These are phyloP conservation scores for Sinocyclocheilus grahami DNA, from an alignment of 2,113 vertebrate genomes.

Conservation along the genomic window DNA sequence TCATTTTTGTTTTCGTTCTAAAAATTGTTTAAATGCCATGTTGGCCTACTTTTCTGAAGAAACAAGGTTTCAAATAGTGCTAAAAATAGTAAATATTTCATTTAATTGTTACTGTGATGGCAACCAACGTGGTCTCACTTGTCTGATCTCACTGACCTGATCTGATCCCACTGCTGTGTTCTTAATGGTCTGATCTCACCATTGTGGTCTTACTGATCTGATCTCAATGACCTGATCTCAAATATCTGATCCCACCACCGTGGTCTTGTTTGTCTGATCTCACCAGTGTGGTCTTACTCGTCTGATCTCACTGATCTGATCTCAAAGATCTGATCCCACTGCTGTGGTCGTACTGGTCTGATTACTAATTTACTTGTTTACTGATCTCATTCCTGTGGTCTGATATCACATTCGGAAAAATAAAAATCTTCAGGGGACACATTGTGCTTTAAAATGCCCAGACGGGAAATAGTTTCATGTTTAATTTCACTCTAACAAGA, in stretches of 20 bases:
- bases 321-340: no score
- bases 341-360: no score
- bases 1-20: no score
- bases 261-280: background rate
- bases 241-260: background rate
- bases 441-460: slow-evolving; percentile 1
- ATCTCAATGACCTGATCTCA: background rate
- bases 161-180: background rate
- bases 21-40: no score
- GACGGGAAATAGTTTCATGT: slow-evolving; percentile 16
- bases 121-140: no score
- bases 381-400: no score
- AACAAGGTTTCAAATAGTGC: no score
- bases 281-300: background rate
- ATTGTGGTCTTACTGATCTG: background rate
- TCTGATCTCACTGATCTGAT: background rate
- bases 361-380: no score
- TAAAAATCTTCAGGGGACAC: slow-evolving; percentile 19
- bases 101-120: background rate
- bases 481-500: slow-evolving; percentile 17
- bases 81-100: background rate
- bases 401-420: background rate
- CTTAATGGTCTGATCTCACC: no score
- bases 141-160: no score
- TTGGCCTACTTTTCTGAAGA: no score